A percentile compares a stretch with the other conserved stretches of the same genome.
Evolutionary conservation across 2,113 vertebrate genomes (phyloP).

Genomic region (Ptilonorhynchus violaceus): DNA sequence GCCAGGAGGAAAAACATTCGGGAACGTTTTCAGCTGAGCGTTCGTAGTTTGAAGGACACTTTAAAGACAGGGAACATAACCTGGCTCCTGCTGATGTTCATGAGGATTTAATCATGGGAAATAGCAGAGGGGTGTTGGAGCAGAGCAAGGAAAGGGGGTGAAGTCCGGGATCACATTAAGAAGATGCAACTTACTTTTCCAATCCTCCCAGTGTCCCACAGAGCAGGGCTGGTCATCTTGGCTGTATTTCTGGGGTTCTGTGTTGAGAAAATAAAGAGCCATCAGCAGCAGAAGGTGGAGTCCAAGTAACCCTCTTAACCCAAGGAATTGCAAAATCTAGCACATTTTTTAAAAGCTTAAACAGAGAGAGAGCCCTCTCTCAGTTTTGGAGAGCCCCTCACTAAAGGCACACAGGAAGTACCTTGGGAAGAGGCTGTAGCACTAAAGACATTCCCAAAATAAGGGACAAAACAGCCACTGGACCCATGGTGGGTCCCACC

Average conservation of each 20-base stretch:
- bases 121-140: rapidly evolving
- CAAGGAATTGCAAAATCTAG: not conserved
- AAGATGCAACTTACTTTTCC: not conserved
- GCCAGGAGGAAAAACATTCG: not conserved
- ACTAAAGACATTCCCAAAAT: not conserved
- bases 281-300: not conserved
- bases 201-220: rapidly evolving
- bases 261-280: not conserved
- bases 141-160: not conserved
- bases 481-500: not conserved
- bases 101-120: not conserved
- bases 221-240: not conserved
- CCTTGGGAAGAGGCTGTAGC: not conserved
- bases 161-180: not conserved
- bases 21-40: not conserved
- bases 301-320: not conserved
- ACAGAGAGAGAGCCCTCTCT: not conserved
- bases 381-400: not conserved
- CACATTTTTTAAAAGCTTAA: not conserved
- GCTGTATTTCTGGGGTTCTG: not conserved
- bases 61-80: not conserved
- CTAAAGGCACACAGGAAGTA: rapidly evolving
- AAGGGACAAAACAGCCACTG: not conserved
- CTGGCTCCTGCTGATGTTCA: not conserved
- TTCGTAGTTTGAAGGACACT: not conserved